These are phyloP conservation scores for Apostichopus parvimensis DNA, from an alignment of 35 echinoderm and acorn worm species.

Conservation along the genomic window DNA sequence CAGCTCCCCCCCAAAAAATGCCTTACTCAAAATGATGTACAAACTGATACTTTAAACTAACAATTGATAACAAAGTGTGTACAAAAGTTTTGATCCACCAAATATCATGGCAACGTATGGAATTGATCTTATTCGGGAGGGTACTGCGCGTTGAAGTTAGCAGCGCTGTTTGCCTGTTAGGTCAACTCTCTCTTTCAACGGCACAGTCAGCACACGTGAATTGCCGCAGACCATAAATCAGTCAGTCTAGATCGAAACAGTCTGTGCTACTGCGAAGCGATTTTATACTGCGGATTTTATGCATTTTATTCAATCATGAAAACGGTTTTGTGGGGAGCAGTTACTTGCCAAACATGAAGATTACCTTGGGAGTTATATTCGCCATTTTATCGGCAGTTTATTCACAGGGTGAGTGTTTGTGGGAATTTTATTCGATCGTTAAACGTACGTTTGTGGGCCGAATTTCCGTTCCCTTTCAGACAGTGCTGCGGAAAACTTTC, in stretches of 20 bases:
- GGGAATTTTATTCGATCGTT: constrained; percentile 55
- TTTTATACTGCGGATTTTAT: constrained; percentile 58
- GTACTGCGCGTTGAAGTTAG: constrained; percentile 10
- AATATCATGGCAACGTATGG: neutral
- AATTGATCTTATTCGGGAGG: neutral
- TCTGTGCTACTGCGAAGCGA: constrained; percentile 17
- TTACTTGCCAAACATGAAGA: constrained; percentile 54
- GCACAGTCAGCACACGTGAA: constrained; percentile 42
- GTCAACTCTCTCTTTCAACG: constrained; percentile 44
- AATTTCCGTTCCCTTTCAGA: constrained; percentile 31
- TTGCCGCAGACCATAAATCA: constrained; percentile 17
- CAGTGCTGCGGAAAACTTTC: constrained; percentile 18
- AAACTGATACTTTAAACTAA: neutral
- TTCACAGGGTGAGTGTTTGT: constrained; percentile 58
- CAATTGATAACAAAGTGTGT: too few species aligned
- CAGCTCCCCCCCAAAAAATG: neutral
- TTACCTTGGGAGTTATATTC: constrained; percentile 44
- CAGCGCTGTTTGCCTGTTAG: constrained; percentile 24
- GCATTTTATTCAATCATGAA: constrained; percentile 60
- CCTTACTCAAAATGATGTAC: neutral
- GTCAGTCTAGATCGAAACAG: constrained; percentile 8
- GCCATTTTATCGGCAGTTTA: constrained; percentile 56
- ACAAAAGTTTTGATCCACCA: neutral
- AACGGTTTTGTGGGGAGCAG: constrained; percentile 59
- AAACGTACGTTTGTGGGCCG: constrained; percentile 53